Base-by-base conservation (phyloP, 2,888 invertebrate species). In the Cheilosia pagana region DNA sequence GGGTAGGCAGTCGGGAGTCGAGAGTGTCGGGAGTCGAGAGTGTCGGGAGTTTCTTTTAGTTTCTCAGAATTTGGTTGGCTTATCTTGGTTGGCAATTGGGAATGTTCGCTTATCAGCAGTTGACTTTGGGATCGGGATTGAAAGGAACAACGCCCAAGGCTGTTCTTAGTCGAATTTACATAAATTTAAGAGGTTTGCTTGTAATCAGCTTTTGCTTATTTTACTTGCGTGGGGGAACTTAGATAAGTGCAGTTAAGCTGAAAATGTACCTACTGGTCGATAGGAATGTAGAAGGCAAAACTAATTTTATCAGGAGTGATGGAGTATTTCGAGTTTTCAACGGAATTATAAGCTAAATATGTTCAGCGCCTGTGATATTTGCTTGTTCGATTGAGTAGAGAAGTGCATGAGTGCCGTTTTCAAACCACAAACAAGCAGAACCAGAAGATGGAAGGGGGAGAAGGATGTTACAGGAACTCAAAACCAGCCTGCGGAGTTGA, bases 101-200 rank as follows among this genome's bases (percentile, higher is more conserved):
- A 31, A 25, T 53, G 23, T 50, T 41, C 14, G 35, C 83, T 83
- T 83, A 83, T 83, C 83, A 65, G 59, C 83, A 65, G 59, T 53
- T 21, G 31, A 39, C 25, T 16, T 65, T 70, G 31, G 31, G 14
- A 35, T 50, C 41, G 14, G 21, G 0, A 16, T 52, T 31, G 8
- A 8, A 70, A 39, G 39, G 70, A 79, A 83, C 74, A 79, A 75
- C 78, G 78, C 82, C 79, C 74, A 83, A 75, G 48, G 31, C 31
- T 31, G 25, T 41, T 71, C 41, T 62, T 28, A 21, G 48, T 2
- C 3, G 28, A 35, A 48, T 71, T 71, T 41, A 65, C 71, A 53
- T 39, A n/a, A 3, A 25, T 57, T 55, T 6, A 23, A 12, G 21
- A 14, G 12, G 7, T 16, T 41, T 25, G 23, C 23, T 62, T 52